These are phyloP conservation scores for Drosophila arizonae DNA, from an alignment of 1,140 invertebrate species.

Conservation along the genomic window DNA sequence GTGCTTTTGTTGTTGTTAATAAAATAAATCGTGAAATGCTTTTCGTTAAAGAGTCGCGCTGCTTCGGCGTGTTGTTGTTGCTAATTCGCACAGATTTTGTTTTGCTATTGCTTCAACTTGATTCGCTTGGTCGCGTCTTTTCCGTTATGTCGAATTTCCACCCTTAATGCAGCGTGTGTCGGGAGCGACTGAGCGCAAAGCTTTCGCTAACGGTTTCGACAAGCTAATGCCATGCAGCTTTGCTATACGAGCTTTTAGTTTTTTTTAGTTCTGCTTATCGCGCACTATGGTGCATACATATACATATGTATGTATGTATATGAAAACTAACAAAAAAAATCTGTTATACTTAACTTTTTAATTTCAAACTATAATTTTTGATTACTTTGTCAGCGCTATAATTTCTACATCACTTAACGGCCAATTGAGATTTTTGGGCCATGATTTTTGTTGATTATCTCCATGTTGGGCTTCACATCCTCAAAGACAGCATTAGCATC, in stretches of 20 bases:
- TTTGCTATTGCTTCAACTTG: constrained; percentile 31
- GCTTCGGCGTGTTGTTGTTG: constrained; percentile 22
- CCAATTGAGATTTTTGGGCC: constrained; percentile 4
- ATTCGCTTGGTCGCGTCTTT: constrained; percentile 20
- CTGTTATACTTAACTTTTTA: neutral
- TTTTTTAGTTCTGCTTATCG: constrained; percentile 3
- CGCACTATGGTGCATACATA: neutral
- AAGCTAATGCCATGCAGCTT: constrained; percentile 61
- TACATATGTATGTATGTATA: neutral
- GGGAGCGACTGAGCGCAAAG: constrained; percentile 67
- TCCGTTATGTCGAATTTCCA: constrained; percentile 49
- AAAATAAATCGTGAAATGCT: constrained; percentile 61
- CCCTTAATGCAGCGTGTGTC: constrained; percentile 64
- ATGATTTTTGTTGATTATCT: constrained; percentile 7
- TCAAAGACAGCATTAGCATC: constrained; percentile 25
- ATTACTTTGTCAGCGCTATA: constrained; percentile 11
- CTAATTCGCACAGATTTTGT: constrained; percentile 12
- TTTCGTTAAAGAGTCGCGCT: constrained; percentile 29
- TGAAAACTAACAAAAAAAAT: constrained; percentile 1
- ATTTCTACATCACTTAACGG: neutral
- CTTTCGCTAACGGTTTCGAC: constrained; percentile 74
- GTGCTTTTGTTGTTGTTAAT: constrained; percentile 15
- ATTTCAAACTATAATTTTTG: constrained; percentile 31
- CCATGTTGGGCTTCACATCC: constrained; percentile 33
- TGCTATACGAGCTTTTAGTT: constrained; percentile 20